Conservation (phyloP, 2,797 vertebrate species). For the Phrynocephalus guinanensis region DNA sequence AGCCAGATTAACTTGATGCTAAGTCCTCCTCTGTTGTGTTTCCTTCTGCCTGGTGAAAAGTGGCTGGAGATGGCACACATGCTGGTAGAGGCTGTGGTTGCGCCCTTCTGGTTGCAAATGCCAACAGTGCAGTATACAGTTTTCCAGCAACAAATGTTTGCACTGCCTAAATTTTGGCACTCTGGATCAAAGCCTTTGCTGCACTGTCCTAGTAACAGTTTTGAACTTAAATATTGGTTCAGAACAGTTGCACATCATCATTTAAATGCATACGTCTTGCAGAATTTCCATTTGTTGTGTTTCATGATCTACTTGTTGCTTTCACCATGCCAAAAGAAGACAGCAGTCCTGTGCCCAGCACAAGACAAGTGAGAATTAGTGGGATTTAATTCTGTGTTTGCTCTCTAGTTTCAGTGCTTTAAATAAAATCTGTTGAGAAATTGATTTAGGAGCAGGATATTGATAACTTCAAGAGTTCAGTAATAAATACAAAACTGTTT, state of each 20-base stretch:
- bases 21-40: too few species aligned
- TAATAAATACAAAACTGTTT: background rate
- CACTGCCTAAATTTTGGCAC: too few species aligned
- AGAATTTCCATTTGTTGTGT: background rate
- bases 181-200: too few species aligned
- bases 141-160: too few species aligned
- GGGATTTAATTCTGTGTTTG: background rate
- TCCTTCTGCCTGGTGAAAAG: too few species aligned
- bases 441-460: background rate
- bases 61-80: too few species aligned
- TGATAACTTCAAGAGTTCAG: background rate
- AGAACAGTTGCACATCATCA: background rate
- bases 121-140: too few species aligned
- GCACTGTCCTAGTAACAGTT: too few species aligned
- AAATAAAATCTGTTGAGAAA: background rate
- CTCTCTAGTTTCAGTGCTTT: background rate
- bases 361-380: background rate
- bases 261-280: background rate
- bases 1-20: too few species aligned
- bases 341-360: too few species aligned
- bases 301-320: background rate
- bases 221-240: background rate
- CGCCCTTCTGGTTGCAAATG: too few species aligned
- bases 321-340: background rate
- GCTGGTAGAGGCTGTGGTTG: too few species aligned